A percentile compares a stretch with the other conserved stretches of the same genome.
Conservation (phyloP, 2,113 vertebrate genomes). For the Scopus umbretta region DNA sequence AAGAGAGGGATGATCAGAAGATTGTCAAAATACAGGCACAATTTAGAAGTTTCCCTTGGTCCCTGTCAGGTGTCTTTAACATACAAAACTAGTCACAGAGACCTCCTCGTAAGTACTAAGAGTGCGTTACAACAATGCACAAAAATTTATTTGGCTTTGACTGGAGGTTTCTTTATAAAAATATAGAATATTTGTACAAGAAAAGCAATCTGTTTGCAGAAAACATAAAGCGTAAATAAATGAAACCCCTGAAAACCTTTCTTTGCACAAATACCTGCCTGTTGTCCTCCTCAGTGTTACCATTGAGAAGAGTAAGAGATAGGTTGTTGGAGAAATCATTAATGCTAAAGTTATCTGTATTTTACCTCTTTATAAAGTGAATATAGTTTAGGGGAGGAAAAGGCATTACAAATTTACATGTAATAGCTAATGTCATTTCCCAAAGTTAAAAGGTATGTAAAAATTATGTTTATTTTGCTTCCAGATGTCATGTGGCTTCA, state of each 20-base stretch:
- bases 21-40: not conserved
- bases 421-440: not conserved
- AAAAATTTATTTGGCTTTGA: not conserved
- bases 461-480: not conserved
- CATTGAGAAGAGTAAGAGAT: not conserved
- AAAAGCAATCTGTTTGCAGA: not conserved
- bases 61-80: not conserved
- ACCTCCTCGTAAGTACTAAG: not conserved
- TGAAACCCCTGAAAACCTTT: not conserved
- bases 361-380: not conserved
- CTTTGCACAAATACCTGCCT: not conserved
- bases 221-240: not conserved
- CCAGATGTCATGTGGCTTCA: slow-evolving; percentile 86
- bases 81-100: not conserved
- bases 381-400: not conserved
- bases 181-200: not conserved
- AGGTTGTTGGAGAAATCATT: not conserved
- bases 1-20: not conserved
- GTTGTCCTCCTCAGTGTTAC: not conserved
- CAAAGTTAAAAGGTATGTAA: not conserved
- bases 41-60: not conserved
- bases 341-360: not conserved
- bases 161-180: not conserved
- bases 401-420: not conserved
- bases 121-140: not conserved